Percentiles rank a stretch among this genome's conserved stretches.
These are phyloP conservation scores for Ctena decussata DNA, from an alignment of 2,888 invertebrate species.

Conservation along the genomic window DNA sequence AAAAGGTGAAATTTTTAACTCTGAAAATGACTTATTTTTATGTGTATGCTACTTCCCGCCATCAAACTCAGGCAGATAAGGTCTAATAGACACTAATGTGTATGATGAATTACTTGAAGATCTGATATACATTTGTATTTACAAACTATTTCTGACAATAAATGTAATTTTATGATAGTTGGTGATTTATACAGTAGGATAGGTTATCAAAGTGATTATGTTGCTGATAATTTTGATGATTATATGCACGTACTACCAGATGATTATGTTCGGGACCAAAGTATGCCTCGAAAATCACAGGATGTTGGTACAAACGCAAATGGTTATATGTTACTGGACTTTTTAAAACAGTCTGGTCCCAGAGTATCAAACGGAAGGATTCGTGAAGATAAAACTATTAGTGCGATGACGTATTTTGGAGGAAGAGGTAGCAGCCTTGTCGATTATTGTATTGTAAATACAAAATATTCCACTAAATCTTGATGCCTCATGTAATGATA, in stretches of 20 bases:
- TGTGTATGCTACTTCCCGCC: slow-evolving; percentile 33
- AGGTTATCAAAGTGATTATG: slow-evolving; percentile 16
- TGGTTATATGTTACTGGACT: slow-evolving; percentile 21
- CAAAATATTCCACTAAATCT: background rate
- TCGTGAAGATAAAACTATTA: slow-evolving; percentile 11
- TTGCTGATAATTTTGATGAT: slow-evolving; percentile 10
- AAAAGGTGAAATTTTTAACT: background rate
- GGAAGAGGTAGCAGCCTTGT: slow-evolving; percentile 10
- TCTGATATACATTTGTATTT: background rate
- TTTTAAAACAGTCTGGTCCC: slow-evolving; percentile 34
- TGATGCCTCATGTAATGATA: background rate
- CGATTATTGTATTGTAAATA: slow-evolving; percentile 1
- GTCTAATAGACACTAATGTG: background rate
- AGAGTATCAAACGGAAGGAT: slow-evolving; percentile 26
- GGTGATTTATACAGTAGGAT: slow-evolving; percentile 20
- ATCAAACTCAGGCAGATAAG: slow-evolving; percentile 13
- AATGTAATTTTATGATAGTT: slow-evolving; percentile 16
- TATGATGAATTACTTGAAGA: slow-evolving; percentile 13
- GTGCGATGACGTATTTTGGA: slow-evolving; percentile 14
- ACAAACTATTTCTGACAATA: background rate
- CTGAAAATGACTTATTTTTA: slow-evolving; percentile 11
- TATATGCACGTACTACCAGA: slow-evolving; percentile 19
- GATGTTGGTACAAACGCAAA: slow-evolving; percentile 13
- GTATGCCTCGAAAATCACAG: background rate
- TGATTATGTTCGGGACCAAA: slow-evolving; percentile 5